Evolutionary conservation across 2,888 invertebrate genomes (phyloP).

Genomic region (Cabera pusaria): DNA sequence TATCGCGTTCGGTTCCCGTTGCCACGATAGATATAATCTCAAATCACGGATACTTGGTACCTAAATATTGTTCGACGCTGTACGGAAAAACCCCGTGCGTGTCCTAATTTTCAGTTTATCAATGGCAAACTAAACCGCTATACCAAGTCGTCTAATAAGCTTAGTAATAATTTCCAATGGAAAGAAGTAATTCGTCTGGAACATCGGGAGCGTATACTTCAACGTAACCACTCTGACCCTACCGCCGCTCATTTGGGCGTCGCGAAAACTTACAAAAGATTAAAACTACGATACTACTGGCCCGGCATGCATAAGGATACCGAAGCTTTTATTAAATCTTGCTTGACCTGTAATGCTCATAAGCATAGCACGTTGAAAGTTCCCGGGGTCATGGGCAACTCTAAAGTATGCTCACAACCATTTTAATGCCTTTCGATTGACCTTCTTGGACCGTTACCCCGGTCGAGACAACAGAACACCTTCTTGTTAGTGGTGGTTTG

Average conservation of each 20-base stretch:
- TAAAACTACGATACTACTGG: constrained; percentile 1
- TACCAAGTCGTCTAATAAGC: constrained; percentile 14
- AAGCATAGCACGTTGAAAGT: background rate
- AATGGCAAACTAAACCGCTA: constrained; percentile 22
- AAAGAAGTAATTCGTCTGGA: constrained; percentile 32
- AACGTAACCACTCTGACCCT: constrained; percentile 22
- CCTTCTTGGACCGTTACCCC: constrained; percentile 25
- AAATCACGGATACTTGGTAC: constrained; percentile 25
- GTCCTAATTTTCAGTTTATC: constrained; percentile 22
- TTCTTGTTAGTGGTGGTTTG: constrained; percentile 21
- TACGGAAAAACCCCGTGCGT: constrained; percentile 12
- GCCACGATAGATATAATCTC: too few relatives aligned
- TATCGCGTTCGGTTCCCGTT: constrained; percentile 1
- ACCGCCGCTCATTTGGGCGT: constrained; percentile 2
- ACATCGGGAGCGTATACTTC: constrained; percentile 7
- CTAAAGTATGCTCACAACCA: constrained; percentile 27
- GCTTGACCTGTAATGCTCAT: background rate
- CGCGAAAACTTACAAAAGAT: background rate
- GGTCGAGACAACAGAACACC: constrained; percentile 16
- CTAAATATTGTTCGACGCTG: constrained; percentile 26
- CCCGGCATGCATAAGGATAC: constrained; percentile 2
- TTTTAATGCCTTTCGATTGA: constrained; percentile 21
- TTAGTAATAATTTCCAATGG: constrained; percentile 31
- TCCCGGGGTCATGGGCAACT: constrained; percentile 25
- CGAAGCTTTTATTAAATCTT: background rate